phyloP scores from a whole-genome alignment of 2,113 vertebrate species.

The Spermophilus dauricus region DNA sequence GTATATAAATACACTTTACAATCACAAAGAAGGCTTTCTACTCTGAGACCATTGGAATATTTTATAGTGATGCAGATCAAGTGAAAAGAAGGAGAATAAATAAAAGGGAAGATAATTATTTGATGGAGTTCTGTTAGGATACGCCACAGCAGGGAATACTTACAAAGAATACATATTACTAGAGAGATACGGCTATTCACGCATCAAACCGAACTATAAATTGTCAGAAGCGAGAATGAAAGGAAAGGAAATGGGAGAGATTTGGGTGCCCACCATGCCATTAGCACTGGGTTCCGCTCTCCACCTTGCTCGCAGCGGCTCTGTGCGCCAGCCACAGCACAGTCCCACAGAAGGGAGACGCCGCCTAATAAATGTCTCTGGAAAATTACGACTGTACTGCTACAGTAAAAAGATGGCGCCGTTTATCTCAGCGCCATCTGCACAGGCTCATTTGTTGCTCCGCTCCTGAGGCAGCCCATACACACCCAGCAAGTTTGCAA shows the following conservation, averaged over 20 bases:
- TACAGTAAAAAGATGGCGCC: slow-evolving; percentile 85
- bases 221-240: slow-evolving; percentile 87
- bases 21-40: slow-evolving; percentile 82
- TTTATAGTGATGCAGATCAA: slow-evolving; percentile 91
- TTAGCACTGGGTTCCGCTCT: slow-evolving; percentile 72
- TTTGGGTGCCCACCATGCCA: slow-evolving; percentile 80
- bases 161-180: slow-evolving; percentile 88
- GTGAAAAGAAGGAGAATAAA: slow-evolving; percentile 90
- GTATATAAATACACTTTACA: slow-evolving; percentile 90
- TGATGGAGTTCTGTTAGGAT: slow-evolving; percentile 91
- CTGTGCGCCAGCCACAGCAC: slow-evolving; percentile 76
- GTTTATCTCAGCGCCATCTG: slow-evolving; percentile 89
- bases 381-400: slow-evolving; percentile 86
- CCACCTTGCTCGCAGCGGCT: slow-evolving; percentile 74
- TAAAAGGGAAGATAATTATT: slow-evolving; percentile 91
- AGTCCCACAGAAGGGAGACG: slow-evolving; percentile 78
- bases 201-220: slow-evolving; percentile 88
- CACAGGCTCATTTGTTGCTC: slow-evolving; percentile 76
- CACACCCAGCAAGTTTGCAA: slow-evolving; percentile 72
- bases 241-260: slow-evolving; percentile 83
- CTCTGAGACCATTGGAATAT: slow-evolving; percentile 87
- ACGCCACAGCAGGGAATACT: slow-evolving; percentile 89
- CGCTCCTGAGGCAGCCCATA: slow-evolving; percentile 75
- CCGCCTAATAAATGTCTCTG: slow-evolving; percentile 87
- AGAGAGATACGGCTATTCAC: slow-evolving; percentile 86